Evolutionary conservation across 35 echinoderm and acorn worm genomes (phyloP), one percentile per base, ranked within the genome.

Genomic region (Acanthaster planci): DNA sequence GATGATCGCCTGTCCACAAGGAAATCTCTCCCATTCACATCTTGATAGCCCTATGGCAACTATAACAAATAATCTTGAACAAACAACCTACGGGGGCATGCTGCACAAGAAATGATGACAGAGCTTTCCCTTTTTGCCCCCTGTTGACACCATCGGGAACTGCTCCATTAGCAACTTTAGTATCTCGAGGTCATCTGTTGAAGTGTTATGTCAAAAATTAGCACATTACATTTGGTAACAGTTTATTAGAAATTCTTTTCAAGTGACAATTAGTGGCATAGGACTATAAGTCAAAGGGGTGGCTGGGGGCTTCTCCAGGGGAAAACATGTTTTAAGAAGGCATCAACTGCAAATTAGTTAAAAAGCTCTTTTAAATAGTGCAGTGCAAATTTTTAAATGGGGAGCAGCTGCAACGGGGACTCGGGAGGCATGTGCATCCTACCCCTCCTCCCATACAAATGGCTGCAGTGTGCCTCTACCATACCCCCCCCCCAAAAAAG

Each of bases 91-190:
- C 68, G 8, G 68, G 68, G 8, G 8, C 27, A 37, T 76, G 68
- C 27, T 76, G 68, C 68, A 76, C 68, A 9, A 76, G n/a, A 26
- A 76, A 76, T 12, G 68, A 29, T 7, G n/a, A 76, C 7, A 76
- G 68, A 9, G n/a, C 35, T 76, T 76, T 10, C n/a, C 35, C 68
- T 23, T 76, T 37, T 37, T 76, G 7, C n/a, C 68, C 7, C 8
- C 35, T 76, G 68, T 29, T 76, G 68, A 76, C n/a, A 37, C 68
- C 27, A 37, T 9, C 27, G 68, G 68, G 9, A 76, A 76, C 27
- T 76, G n/a, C 68, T 76, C n/a, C 35, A 76, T 9, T 8, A 76
- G 68, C 8, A 76, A 26, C 35, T 76, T 76, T 23, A 76, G 27
- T 9, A 29, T 37, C n/a, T 76, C 68, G 9, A 76, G 22, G n/a